Conservation (phyloP, 2,888 invertebrate species). For the Tineola bisselliella region DNA sequence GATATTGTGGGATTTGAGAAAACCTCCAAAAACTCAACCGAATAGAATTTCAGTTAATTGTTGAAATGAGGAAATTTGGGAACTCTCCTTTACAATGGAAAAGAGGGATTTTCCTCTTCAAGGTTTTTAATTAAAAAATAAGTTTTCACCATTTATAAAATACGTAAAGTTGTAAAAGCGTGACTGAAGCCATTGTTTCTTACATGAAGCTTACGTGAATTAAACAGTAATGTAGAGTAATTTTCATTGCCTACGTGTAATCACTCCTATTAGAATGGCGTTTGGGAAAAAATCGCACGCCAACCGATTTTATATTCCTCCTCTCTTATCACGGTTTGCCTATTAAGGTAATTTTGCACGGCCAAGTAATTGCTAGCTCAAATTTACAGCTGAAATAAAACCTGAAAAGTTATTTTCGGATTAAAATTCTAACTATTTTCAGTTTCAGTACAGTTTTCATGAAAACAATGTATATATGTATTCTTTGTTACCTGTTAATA, state of each 20-base stretch:
- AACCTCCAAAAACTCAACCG: not conserved
- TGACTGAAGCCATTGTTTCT: no score
- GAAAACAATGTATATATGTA: no score
- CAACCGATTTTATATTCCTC: not conserved
- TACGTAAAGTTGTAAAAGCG: no score
- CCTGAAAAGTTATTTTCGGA: not conserved
- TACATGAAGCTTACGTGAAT: no score
- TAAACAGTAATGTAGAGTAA: not conserved
- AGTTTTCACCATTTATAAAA: not conserved
- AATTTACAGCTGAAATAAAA: not conserved
- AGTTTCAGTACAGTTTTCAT: no score
- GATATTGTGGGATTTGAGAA: not conserved
- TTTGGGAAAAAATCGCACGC: not conserved
- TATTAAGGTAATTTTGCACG: not conserved
- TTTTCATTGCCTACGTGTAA: not conserved
- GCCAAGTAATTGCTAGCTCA: not conserved
- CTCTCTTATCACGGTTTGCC: not conserved
- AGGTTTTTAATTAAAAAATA: slow-evolving; percentile 3
- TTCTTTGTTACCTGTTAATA: no score
- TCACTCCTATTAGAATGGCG: not conserved
- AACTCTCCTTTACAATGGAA: not conserved
- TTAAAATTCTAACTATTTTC: not conserved
- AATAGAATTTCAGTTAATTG: not conserved
- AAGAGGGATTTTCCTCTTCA: not conserved
- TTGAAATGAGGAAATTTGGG: not conserved